phyloP scores from a whole-genome alignment of 2,797 vertebrate genomes.

The Hapalemur alaotrensis region DNA sequence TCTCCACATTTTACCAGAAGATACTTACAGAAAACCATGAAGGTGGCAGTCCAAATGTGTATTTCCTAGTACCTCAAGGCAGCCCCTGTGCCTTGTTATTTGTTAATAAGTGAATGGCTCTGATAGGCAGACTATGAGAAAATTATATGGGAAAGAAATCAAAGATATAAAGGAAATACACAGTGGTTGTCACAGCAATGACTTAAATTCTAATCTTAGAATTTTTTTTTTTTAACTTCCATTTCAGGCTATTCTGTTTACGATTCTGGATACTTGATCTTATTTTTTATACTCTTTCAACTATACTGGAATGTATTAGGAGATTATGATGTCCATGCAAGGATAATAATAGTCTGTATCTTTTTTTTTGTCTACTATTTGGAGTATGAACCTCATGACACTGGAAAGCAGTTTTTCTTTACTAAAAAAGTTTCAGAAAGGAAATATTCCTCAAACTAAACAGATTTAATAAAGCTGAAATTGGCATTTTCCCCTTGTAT shows the following conservation, averaged over 20 bases:
- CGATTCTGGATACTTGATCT: not conserved
- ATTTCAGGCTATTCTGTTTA: not conserved
- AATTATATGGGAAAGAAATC: not conserved
- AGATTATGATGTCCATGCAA: not conserved
- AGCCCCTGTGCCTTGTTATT: not conserved
- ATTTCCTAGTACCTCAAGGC: not conserved
- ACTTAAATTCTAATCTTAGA: slow-evolving; percentile 6
- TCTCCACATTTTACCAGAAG: not conserved
- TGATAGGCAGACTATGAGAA: not conserved
- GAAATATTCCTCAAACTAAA: not conserved
- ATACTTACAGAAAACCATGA: not conserved
- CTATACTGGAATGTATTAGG: not conserved
- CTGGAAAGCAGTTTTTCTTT: slow-evolving; percentile 38
- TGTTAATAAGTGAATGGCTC: not conserved
- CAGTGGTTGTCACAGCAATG: not conserved
- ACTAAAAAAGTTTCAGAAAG: not conserved
- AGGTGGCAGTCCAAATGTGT: not conserved
- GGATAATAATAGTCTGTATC: not conserved
- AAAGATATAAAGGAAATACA: not conserved
- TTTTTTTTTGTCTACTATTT: not conserved
- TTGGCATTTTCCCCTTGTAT: slow-evolving; percentile 19
- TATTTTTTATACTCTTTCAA: not conserved
- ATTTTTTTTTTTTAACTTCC: not conserved
- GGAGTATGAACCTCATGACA: not conserved
- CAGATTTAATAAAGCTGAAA: slow-evolving; percentile 4